Percentiles rank a stretch among this genome's conserved stretches.
phyloP scores from a whole-genome alignment of 2,888 invertebrate genomes.

The Odontomyia ornata region DNA sequence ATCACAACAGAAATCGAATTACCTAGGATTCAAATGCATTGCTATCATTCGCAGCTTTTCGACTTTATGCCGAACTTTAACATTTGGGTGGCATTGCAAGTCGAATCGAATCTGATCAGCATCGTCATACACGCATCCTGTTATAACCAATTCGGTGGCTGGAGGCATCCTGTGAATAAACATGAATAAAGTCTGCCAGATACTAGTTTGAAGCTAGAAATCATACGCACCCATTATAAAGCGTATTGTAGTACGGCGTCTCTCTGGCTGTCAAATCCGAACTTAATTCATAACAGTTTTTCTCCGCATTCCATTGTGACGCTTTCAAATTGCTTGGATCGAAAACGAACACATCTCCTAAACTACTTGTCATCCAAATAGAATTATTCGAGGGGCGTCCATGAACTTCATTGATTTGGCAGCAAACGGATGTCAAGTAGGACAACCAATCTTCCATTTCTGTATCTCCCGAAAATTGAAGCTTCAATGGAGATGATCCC shows the following conservation, averaged over 20 bases:
- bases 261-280: constrained; percentile 77
- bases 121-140: constrained; percentile 79
- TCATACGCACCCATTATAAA: constrained; percentile 77
- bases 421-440: constrained; percentile 79
- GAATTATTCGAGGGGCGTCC: constrained; percentile 77
- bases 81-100: constrained; percentile 72
- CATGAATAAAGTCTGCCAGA: too few species aligned
- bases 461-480: constrained; percentile 83
- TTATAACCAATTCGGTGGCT: constrained; percentile 74
- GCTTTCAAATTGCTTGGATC: constrained; percentile 74
- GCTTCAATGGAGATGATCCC: constrained; percentile 69
- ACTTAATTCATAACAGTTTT: constrained; percentile 70
- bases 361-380: constrained; percentile 79
- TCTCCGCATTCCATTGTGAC: constrained; percentile 64
- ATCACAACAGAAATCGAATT: constrained; percentile 26
- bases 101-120: constrained; percentile 77
- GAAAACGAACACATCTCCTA: constrained; percentile 85
- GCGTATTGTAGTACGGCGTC: constrained; percentile 70
- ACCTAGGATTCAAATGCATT: constrained; percentile 82
- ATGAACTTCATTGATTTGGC: constrained; percentile 75
- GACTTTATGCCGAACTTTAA: constrained; percentile 73
- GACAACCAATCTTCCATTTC: constrained; percentile 91
- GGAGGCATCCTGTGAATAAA: constrained; percentile 68
- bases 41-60: constrained; percentile 76
- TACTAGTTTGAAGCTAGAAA: too few species aligned